Evolutionary conservation across 2,797 vertebrate genomes (phyloP), one percentile per base, ranked within the genome.

Genomic region (Carcharodon carcharias): DNA sequence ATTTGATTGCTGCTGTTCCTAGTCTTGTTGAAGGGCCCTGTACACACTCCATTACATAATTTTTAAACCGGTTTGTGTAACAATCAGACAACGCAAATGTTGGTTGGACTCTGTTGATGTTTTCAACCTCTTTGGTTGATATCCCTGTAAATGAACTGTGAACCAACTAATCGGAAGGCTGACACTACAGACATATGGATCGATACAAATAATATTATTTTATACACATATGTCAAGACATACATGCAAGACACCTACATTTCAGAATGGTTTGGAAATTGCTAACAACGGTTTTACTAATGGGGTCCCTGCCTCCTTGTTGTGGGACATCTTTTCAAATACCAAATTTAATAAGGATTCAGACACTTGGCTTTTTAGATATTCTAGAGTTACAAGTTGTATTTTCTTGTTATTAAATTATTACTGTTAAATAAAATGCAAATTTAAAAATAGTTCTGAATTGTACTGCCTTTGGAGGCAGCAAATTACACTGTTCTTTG

Each of bases 121-220:
- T 35, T 61, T 91, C 88, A 4, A 61, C 12, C 56, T 61, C 0
- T 18, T 91, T 61, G 88, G 0, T 35, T 61, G 31, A 91, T 61
- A 88, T 26, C 7, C 23, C 54, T 88, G 26, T 88, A 6, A 58
- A 35, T 91, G 88, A 91, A 58, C 87, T 61, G 4, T 82, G 77
- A 82, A 82, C 77, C n/a, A 82, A 82, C n/a, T n/a, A 82, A 82
- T 82, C n/a, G 40, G 77, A 82, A 82, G 40, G n/a, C n/a, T 82
- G 77, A 82, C n/a, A 82, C 73, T 12, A 35, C 73, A 16, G 35
- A 40, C 35, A 80, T 35, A 80, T 35, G 14, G 35, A n/a, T 77
- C 35, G 12, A 40, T 40, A 40, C n/a, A 40, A 71, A 71, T 0
- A 71, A 16, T 16, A 12, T 16, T 82, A 40, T 16, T 80, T 40